These are phyloP conservation scores for Antheraea mylitta DNA, from an alignment of 1,140 invertebrate genomes.

Conservation along the genomic window DNA sequence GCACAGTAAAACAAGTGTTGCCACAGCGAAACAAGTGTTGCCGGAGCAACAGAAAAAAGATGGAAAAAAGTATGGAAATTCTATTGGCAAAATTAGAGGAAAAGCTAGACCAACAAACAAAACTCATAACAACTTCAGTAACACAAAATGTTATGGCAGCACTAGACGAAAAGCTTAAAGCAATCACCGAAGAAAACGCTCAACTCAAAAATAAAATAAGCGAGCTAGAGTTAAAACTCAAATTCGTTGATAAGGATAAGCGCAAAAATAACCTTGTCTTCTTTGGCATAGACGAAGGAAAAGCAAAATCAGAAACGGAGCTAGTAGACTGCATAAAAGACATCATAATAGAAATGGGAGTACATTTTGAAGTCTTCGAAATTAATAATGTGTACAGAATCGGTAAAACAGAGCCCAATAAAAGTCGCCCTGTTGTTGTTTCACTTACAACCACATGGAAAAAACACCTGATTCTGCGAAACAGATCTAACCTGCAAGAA, in stretches of 20 bases:
- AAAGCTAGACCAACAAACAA: too few relatives aligned
- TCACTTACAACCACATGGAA: slow-evolving; percentile 35
- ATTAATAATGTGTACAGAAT: slow-evolving; percentile 36
- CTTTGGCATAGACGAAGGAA: slow-evolving; percentile 35
- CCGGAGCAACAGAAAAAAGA: too few relatives aligned
- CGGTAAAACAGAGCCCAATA: slow-evolving; percentile 19
- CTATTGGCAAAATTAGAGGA: too few relatives aligned
- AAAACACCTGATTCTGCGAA: slow-evolving; percentile 34
- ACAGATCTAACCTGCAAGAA: slow-evolving; percentile 22
- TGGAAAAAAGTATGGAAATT: too few relatives aligned
- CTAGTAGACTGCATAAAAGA: slow-evolving; percentile 34
- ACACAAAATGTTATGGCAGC: too few relatives aligned
- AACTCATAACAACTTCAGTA: too few relatives aligned
- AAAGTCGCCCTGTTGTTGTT: slow-evolving; percentile 29
- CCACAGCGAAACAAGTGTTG: too few relatives aligned
- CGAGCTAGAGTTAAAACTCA: too few relatives aligned
- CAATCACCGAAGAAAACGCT: too few relatives aligned
- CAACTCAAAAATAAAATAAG: too few relatives aligned
- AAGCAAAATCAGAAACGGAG: slow-evolving; percentile 26
- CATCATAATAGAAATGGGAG: slow-evolving; percentile 22
- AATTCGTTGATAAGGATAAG: too few relatives aligned
- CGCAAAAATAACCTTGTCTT: slow-evolving; percentile 39
- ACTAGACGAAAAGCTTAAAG: slow-evolving; percentile 29
- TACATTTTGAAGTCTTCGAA: slow-evolving; percentile 27
- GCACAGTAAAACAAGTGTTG: too few relatives aligned